These are phyloP conservation scores for Trichogramma pretiosum DNA, from an alignment of 1,140 invertebrate species.

Conservation along the genomic window DNA sequence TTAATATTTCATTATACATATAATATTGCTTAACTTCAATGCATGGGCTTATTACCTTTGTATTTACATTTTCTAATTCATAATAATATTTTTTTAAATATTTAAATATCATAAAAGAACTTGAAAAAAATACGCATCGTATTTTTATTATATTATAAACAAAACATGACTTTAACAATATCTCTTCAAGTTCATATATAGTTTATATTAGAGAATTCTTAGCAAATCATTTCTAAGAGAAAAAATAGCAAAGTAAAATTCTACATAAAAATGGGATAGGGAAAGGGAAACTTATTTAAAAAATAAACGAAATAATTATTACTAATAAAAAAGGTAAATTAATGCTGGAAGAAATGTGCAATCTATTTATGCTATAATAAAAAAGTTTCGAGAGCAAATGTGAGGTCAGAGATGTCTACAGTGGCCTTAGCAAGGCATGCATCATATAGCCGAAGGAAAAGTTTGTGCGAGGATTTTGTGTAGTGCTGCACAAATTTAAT, in stretches of 20 bases:
- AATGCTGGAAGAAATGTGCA: conserved; percentile 20
- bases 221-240: conserved; percentile 5
- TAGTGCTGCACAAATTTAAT: conserved; percentile 15
- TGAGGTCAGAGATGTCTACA: conserved; percentile 25
- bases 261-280: conserved; percentile 11
- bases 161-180: conserved; percentile 12
- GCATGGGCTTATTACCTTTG: too few species aligned
- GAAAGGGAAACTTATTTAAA: too few species aligned
- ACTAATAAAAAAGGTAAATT: conserved; percentile 13
- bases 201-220: conserved; percentile 7
- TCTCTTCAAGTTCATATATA: conserved; percentile 3
- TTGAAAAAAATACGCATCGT: too few species aligned
- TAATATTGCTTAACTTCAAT: too few species aligned
- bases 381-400: conserved; percentile 15
- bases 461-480: conserved; percentile 18
- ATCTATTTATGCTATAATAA: conserved; percentile 19
- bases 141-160: too few species aligned
- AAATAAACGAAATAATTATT: conserved; percentile 7
- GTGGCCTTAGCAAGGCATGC: conserved; percentile 28
- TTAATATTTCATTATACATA: too few species aligned
- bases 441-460: conserved; percentile 15
- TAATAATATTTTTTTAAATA: too few species aligned
- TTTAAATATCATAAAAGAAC: too few species aligned
- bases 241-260: conserved; percentile 5
- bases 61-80: too few species aligned